Evolutionary conservation across 2,888 invertebrate species (phyloP).

Genomic region (Phasia obesa): DNA sequence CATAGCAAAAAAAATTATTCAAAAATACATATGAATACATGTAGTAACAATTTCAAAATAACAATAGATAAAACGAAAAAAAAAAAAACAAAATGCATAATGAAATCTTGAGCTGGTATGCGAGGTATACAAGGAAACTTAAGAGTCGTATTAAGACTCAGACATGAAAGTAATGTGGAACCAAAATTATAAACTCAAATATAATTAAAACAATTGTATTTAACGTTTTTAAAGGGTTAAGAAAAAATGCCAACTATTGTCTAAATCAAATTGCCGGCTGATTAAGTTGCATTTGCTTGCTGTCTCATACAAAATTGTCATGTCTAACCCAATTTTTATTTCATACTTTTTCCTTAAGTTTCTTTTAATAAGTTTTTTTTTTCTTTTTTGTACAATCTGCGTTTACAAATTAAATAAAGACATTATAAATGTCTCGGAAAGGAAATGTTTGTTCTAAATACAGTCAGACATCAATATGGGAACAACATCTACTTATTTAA

Average conservation of each 20-base stretch:
- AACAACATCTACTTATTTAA: not conserved
- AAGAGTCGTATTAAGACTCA: constrained; percentile 36
- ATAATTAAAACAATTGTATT: not conserved
- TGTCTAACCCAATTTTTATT: constrained; percentile 61
- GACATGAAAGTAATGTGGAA: constrained; percentile 1
- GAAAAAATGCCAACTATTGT: constrained; percentile 53
- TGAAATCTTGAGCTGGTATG: constrained; percentile 53
- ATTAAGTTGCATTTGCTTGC: constrained; percentile 34
- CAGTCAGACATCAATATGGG: constrained; percentile 33
- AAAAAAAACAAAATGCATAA: constrained; percentile 21
- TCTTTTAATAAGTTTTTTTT: not conserved
- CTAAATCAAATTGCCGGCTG: constrained; percentile 51
- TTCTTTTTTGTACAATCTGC: not conserved
- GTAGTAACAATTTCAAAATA: constrained; percentile 47
- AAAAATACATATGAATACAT: constrained; percentile 23
- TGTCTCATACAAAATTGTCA: constrained; percentile 42
- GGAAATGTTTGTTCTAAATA: constrained; percentile 59
- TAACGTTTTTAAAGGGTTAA: constrained; percentile 54
- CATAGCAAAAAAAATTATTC: constrained; percentile 54
- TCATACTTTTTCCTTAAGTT: constrained; percentile 9
- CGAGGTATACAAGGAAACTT: constrained; percentile 54
- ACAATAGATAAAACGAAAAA: constrained; percentile 21
- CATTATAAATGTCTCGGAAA: constrained; percentile 49
- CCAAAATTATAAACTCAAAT: not conserved
- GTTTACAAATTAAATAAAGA: constrained; percentile 50